Conservation (phyloP, 2,113 vertebrate species). For the Indri indri region DNA sequence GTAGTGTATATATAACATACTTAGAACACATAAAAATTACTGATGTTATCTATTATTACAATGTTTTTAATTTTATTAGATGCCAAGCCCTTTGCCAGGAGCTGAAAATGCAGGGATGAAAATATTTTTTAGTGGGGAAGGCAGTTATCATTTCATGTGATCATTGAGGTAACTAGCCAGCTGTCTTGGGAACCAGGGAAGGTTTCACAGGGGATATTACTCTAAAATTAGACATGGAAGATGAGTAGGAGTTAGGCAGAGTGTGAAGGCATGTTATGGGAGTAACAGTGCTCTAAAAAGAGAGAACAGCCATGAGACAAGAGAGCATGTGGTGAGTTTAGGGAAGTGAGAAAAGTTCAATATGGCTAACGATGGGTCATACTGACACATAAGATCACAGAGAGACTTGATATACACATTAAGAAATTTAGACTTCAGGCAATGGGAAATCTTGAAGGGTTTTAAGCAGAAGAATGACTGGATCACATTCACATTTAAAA, state of each 20-base stretch:
- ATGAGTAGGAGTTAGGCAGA: not conserved
- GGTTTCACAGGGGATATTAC: not conserved
- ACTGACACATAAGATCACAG: not conserved
- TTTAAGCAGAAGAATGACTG: not conserved
- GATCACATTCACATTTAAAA: not conserved
- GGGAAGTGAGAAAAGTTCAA: not conserved
- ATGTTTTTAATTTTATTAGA: not conserved
- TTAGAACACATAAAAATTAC: not conserved
- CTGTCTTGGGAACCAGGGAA: not conserved
- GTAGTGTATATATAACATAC: not conserved
- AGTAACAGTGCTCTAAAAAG: not conserved
- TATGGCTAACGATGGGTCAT: not conserved
- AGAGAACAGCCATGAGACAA: not conserved
- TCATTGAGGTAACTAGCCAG: not conserved
- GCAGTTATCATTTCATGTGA: not conserved
- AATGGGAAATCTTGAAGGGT: not conserved
- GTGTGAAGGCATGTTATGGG: not conserved
- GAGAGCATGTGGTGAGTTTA: not conserved
- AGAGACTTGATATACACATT: not conserved
- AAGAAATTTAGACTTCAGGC: not conserved
- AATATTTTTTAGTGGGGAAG: not conserved
- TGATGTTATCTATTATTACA: not conserved
- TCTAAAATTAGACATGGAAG: conserved; percentile 3
- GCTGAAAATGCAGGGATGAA: conserved; percentile 6
- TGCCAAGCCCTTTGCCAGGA: not conserved